Conservation (phyloP, 2,888 invertebrate genomes). For the Scrobipalpa costella region DNA sequence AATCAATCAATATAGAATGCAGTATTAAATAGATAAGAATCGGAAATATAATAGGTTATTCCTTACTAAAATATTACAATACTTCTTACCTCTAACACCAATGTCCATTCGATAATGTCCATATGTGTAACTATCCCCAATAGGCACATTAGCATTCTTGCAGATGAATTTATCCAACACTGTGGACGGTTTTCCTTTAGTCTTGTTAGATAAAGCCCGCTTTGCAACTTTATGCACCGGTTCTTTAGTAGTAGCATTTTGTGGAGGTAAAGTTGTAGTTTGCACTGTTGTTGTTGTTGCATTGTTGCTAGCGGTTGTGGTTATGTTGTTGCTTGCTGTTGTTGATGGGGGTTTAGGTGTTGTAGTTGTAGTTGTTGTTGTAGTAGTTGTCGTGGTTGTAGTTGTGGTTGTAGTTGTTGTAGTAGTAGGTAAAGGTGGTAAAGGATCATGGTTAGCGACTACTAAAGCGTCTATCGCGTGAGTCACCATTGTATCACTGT, state of each 20-base stretch:
- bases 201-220: constrained; percentile 48
- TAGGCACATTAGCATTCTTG: constrained; percentile 81
- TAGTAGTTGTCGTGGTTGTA: constrained; percentile 68
- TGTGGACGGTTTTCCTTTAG: constrained; percentile 38
- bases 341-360: constrained; percentile 45
- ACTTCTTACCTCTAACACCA: constrained; percentile 83
- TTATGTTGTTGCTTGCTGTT: constrained; percentile 42
- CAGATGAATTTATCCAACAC: constrained; percentile 53
- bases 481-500: constrained; percentile 80
- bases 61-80: no score
- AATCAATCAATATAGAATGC: no score
- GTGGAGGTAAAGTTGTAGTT: constrained; percentile 32
- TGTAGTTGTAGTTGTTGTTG: constrained; percentile 60
- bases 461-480: constrained; percentile 86
- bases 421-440: constrained; percentile 77
- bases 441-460: constrained; percentile 84
- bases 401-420: constrained; percentile 72
- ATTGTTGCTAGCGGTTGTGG: constrained; percentile 41
- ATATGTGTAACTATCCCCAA: constrained; percentile 84
- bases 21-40: no score
- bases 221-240: constrained; percentile 48
- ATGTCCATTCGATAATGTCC: constrained; percentile 86
- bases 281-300: constrained; percentile 37
- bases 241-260: constrained; percentile 31
- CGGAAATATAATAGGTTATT: no score